Percentiles rank a stretch among this genome's conserved stretches.
Conservation (phyloP, 2,113 vertebrate species). For the Ploceus nigricollis region DNA sequence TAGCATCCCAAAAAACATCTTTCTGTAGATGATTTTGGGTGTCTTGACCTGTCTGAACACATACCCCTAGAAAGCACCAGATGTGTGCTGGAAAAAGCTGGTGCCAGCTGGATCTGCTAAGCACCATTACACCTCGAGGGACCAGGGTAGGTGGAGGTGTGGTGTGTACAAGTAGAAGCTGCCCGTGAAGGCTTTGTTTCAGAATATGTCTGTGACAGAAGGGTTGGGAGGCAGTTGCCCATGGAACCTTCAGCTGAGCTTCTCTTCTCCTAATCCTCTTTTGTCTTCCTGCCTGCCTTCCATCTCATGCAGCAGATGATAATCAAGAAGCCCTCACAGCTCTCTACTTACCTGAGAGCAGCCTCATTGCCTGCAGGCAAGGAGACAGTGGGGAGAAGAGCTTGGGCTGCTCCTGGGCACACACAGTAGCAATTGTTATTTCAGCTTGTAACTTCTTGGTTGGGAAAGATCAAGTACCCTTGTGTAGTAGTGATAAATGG, state of each 20-base stretch:
- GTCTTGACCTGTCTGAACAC: background rate
- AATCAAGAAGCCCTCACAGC: background rate
- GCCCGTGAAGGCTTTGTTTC: background rate
- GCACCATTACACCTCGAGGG: background rate
- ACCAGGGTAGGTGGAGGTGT: background rate
- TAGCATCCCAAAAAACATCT: background rate
- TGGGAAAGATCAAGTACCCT: background rate
- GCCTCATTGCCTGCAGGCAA: background rate
- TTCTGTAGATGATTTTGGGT: background rate
- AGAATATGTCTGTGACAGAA: background rate
- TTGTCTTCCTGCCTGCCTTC: background rate
- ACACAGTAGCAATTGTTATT: accelerated
- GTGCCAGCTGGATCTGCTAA: background rate
- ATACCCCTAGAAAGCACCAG: accelerated
- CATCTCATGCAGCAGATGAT: background rate
- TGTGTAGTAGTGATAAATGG: background rate
- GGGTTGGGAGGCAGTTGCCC: background rate
- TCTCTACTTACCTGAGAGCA: background rate
- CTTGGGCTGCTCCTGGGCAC: background rate
- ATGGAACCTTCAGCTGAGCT: background rate
- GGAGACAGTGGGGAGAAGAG: background rate
- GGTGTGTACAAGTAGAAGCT: background rate
- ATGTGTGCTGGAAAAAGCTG: background rate
- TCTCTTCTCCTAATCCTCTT: background rate
- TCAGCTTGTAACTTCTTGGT: background rate